These are phyloP conservation scores for Drosophila obscura DNA, from an alignment of 1,140 invertebrate genomes.

Conservation along the genomic window DNA sequence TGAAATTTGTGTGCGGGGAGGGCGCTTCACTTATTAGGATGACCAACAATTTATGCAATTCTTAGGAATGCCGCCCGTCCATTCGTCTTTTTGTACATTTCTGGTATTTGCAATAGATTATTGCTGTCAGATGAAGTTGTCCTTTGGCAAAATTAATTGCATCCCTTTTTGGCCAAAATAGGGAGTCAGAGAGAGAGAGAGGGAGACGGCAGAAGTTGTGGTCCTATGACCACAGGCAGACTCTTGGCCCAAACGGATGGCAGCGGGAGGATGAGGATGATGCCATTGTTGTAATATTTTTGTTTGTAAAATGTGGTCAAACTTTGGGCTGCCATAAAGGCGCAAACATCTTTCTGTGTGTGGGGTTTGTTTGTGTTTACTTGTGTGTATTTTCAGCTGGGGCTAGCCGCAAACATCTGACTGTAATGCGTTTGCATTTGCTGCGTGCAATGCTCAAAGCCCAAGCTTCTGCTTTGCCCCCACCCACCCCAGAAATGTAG, in stretches of 20 bases:
- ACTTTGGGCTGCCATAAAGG: conserved; percentile 78
- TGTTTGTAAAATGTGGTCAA: conserved; percentile 80
- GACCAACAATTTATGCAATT: conserved; percentile 62
- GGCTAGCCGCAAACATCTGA: conserved; percentile 72
- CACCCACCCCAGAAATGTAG: conserved; percentile 60
- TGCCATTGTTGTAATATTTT: conserved; percentile 79
- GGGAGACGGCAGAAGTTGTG: conserved; percentile 19
- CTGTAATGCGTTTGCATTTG: conserved; percentile 80
- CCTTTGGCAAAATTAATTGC: conserved; percentile 77
- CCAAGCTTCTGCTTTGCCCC: conserved; percentile 16
- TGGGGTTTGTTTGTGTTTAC: background rate
- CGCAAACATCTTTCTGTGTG: conserved; percentile 58
- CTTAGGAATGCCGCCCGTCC: conserved; percentile 9
- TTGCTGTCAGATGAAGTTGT: conserved; percentile 79
- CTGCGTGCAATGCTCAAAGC: conserved; percentile 51
- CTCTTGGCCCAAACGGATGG: conserved; percentile 5
- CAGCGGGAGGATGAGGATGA: conserved; percentile 18
- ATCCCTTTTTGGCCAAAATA: conserved; percentile 48
- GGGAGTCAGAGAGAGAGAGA: background rate
- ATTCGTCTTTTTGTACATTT: conserved; percentile 8
- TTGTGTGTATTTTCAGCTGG: conserved; percentile 14
- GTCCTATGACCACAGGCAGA: conserved; percentile 39
- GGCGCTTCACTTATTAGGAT: conserved; percentile 32
- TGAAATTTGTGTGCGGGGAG: no score
- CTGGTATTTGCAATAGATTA: conserved; percentile 73